These are phyloP conservation scores for Kuschelorhynchus macadamiae DNA, from an alignment of 2,888 invertebrate genomes.

Conservation along the genomic window DNA sequence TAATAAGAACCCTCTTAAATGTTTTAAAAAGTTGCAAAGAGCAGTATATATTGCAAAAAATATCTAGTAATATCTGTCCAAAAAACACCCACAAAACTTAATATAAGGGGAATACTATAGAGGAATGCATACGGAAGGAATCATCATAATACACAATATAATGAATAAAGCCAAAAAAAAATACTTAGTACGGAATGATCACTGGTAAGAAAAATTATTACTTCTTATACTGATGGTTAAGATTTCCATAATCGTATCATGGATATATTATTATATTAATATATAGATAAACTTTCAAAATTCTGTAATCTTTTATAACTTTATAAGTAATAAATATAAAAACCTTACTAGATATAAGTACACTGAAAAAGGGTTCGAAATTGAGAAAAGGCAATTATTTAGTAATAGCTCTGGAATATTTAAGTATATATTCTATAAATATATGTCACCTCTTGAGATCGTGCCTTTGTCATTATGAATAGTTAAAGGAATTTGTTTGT, in stretches of 20 bases:
- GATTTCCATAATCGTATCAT: slow-evolving; percentile 2
- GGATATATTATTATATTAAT: slow-evolving; percentile 7
- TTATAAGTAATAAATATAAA: slow-evolving; percentile 43
- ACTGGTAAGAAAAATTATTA: slow-evolving; percentile 14
- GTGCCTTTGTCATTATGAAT: slow-evolving; percentile 7
- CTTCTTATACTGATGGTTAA: not conserved
- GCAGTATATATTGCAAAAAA: no score
- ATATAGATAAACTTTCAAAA: slow-evolving; percentile 11
- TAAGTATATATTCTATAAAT: no score
- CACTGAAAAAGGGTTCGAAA: slow-evolving; percentile 58
- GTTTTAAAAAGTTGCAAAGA: no score
- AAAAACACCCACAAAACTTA: no score
- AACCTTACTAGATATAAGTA: slow-evolving; percentile 54
- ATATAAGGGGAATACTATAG: slow-evolving; percentile 22
- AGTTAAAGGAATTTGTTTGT: slow-evolving; percentile 30
- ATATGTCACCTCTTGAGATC: slow-evolving; percentile 45
- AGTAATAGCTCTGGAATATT: slow-evolving; percentile 12
- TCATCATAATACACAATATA: slow-evolving; percentile 37
- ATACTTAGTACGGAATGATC: slow-evolving; percentile 26
- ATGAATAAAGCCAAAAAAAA: slow-evolving; percentile 28
- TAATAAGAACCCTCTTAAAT: no score
- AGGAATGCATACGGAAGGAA: slow-evolving; percentile 42
- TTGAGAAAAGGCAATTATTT: slow-evolving; percentile 54
- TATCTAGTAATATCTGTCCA: no score
- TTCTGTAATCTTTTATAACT: slow-evolving; percentile 18